Evolutionary conservation across 2,113 vertebrate species (phyloP), one percentile per base, ranked within the genome.

Genomic region (Aepyceros melampus): DNA sequence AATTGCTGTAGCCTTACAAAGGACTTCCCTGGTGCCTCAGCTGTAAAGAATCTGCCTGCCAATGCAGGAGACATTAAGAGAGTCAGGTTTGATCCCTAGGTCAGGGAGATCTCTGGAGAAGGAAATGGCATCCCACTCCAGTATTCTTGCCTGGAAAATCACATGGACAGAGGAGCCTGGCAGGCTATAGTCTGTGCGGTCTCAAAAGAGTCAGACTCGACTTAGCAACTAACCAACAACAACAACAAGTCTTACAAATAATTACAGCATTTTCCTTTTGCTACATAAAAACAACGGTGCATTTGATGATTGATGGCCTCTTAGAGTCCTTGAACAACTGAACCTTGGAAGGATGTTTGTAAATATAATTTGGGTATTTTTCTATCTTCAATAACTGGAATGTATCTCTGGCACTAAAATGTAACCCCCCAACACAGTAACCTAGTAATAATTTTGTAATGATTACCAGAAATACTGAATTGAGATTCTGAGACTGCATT

Each of bases 391-490:
- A 3, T 95, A 81, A 93, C 9, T 10, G 58, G 53, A 94, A 85
- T 92, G 6, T 95, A 58, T 74, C 56, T 92, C 87, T 95, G 62
- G 19, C 82, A 89, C 47, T 93, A 64, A 16, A 94, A 49, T 51
- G 79, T 79, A 94, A 88, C n/a, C 64, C 27, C 62, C 86, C 29
- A 71, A 95, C 62, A 15, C 29, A 51, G 12, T 85, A 86, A 78
- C 5, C 25, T 83, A 40, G 27, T 94, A 74, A 85, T 64, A 85
- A 64, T 93, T 96, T 97, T 96, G 47, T 89, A 87, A 95, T 94
- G 33, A 88, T 87, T 95, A 94, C 23, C 40, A 92, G 95, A 90
- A 95, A 82, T 81, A 49, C 21, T 56, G 21, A 71, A 67, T 74
- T 84, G 40, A 91, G 83, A 86, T 62, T 89, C 13, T 95, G 83